These are phyloP conservation scores for Neoniphon sammara DNA, from an alignment of 2,797 vertebrate genomes.

Conservation along the genomic window DNA sequence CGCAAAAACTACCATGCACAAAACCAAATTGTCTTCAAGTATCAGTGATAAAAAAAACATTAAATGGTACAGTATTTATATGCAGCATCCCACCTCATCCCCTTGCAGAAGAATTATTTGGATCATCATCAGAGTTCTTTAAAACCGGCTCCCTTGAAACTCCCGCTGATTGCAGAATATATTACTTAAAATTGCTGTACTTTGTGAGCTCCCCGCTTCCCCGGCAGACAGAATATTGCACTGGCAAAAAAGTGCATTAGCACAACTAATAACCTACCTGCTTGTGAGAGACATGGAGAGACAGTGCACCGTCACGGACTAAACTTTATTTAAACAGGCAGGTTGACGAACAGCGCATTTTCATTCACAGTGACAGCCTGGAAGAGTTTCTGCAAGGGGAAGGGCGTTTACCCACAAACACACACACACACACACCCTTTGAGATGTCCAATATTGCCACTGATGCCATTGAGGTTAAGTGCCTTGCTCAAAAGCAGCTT, in stretches of 20 bases:
- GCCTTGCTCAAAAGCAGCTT: constrained; percentile 26
- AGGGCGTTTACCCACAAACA: not conserved
- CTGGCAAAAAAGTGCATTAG: constrained; percentile 58
- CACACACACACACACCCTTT: not conserved
- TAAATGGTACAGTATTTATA: not conserved
- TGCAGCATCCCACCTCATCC: not conserved
- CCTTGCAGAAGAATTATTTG: no score
- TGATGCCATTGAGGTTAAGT: constrained; percentile 19
- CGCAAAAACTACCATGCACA: not conserved
- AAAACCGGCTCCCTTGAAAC: constrained; percentile 14
- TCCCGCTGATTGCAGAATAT: constrained; percentile 12
- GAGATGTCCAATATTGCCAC: not conserved
- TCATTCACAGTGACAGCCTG: constrained; percentile 58
- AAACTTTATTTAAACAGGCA: constrained; percentile 63
- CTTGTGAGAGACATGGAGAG: constrained; percentile 49
- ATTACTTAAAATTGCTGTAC: constrained; percentile 9
- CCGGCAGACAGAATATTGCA: constrained; percentile 38
- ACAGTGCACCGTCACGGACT: constrained; percentile 42
- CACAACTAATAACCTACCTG: constrained; percentile 57
- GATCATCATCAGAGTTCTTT: constrained; percentile 8
- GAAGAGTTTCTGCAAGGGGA: constrained; percentile 36
- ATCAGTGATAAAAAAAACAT: not conserved
- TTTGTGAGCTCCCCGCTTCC: constrained; percentile 34
- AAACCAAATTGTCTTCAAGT: not conserved
- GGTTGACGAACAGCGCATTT: constrained; percentile 57